These are phyloP conservation scores for Glomeris maerens DNA, from an alignment of 1,140 invertebrate species.

Conservation along the genomic window DNA sequence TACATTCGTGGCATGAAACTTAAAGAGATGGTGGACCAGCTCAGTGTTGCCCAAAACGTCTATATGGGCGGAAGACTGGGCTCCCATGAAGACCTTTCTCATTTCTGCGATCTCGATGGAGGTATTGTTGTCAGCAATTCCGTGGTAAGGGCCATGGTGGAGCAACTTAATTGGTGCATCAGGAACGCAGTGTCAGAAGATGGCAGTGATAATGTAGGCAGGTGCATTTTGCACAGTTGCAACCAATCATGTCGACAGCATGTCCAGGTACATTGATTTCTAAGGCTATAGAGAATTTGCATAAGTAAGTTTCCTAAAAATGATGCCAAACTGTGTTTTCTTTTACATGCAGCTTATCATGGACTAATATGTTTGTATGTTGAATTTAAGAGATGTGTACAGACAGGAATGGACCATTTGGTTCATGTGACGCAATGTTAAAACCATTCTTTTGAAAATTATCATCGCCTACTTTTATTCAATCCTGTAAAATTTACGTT, in stretches of 20 bases:
- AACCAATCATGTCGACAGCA: slow-evolving; percentile 42
- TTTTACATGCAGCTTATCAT: too few species aligned
- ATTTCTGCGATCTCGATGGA: slow-evolving; percentile 34
- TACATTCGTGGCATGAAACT: slow-evolving; percentile 61
- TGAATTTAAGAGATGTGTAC: too few species aligned
- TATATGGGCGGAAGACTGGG: slow-evolving; percentile 47
- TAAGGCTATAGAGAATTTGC: slow-evolving; percentile 10
- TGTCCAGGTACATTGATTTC: slow-evolving; percentile 33
- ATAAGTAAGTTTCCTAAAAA: too few species aligned
- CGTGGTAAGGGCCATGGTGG: slow-evolving; percentile 51
- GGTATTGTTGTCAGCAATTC: slow-evolving; percentile 63
- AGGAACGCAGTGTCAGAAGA: slow-evolving; percentile 60
- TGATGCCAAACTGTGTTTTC: too few species aligned
- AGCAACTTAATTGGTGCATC: slow-evolving; percentile 68
- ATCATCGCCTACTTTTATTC: too few species aligned
- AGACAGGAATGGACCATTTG: too few species aligned
- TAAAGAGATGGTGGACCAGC: slow-evolving; percentile 48
- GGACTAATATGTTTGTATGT: too few species aligned
- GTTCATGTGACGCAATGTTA: too few species aligned
- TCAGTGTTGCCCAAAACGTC: slow-evolving; percentile 66
- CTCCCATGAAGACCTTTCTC: slow-evolving; percentile 5
- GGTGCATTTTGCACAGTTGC: slow-evolving; percentile 57
- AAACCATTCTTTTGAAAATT: too few species aligned
- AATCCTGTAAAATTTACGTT: too few species aligned
- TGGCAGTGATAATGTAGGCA: slow-evolving; percentile 65